Percentiles rank a stretch among this genome's conserved stretches.
phyloP scores from a whole-genome alignment of 35 echinoderm and acorn worm species.

The Amphiura filiformis region DNA sequence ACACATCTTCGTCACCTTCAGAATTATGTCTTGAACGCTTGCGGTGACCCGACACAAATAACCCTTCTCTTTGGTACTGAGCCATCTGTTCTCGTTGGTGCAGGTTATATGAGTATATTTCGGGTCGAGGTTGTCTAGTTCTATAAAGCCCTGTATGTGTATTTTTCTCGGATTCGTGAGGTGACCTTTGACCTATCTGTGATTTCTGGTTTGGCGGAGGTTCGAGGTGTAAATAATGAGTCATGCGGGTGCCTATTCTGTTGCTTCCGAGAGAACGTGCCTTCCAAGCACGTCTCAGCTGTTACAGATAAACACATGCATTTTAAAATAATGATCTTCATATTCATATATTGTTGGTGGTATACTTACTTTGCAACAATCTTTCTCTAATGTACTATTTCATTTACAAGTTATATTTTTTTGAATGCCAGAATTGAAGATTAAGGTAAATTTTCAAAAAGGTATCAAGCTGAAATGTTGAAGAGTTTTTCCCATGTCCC shows the following conservation, averaged over 20 bases:
- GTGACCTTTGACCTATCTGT: not conserved
- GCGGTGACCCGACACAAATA: not conserved
- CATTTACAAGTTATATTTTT: no score
- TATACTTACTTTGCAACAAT: no score
- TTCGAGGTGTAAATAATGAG: conserved; percentile 72
- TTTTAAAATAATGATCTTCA: not conserved
- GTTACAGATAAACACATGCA: not conserved
- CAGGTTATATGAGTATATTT: conserved; percentile 24
- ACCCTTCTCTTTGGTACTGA: not conserved
- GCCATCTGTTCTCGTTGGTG: not conserved
- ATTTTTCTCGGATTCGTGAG: not conserved
- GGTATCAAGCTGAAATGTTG: no score
- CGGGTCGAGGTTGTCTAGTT: not conserved
- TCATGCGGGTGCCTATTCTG: no score
- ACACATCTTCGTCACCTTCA: not conserved
- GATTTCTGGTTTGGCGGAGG: conserved; percentile 58
- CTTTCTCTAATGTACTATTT: no score
- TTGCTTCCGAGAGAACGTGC: not conserved
- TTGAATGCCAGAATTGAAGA: no score
- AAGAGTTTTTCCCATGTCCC: no score
- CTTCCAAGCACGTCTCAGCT: not conserved
- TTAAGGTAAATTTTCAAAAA: no score
- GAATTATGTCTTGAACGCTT: not conserved
- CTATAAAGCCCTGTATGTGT: not conserved
- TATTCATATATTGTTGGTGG: no score